Evolutionary conservation across 2,113 vertebrate genomes (phyloP), one percentile per base, ranked within the genome.

Genomic region (Terrapene triunguis): DNA sequence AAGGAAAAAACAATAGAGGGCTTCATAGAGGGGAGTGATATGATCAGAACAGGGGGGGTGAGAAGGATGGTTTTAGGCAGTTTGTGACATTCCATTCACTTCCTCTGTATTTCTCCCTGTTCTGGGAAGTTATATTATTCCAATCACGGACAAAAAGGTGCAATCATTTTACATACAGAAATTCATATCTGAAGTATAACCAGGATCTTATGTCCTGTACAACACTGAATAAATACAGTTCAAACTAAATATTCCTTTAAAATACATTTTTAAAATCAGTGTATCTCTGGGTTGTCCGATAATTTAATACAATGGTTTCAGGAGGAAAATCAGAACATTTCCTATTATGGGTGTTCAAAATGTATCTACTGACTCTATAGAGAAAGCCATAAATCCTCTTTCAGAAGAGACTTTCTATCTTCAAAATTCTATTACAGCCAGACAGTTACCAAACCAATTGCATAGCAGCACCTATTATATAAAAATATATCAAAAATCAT

Each of bases 391-490:
- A 92, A 94, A 54, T 47, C 25, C 35, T 38, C 72, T 78, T 55
- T 74, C 62, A 83, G 54, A 78, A 94, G 50, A 89, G 21, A 17
- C 82, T 89, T 47, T 90, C 47, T 74, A 6, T 85, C 59, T 87
- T 94, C 91, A 83, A 89, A 95, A 93, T 87, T 27, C 21, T 96
- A 14, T 92, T 90, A 82, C 24, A 94, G 42, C 8, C 22, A 35
- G 38, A 35, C 80, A 94, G 44, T 84, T 93, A 53, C 10, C 48
- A 95, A 89, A 94, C 76, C 16, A 50, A 25, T 86, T 90, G 25
- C 44, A 86, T 19, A 87, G 32, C 42, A 89, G 38, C 62, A 50
- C 3, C 6, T 42, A 83, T 80, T 22, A 88, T 1, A 93, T 24
- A 87, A 79, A 94, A 83, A 4, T 38, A 81, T 11, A 48, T 38